These are phyloP conservation scores for Montipora efflorescens DNA, from an alignment of 64 coral and sea anemone genomes.

Conservation along the genomic window DNA sequence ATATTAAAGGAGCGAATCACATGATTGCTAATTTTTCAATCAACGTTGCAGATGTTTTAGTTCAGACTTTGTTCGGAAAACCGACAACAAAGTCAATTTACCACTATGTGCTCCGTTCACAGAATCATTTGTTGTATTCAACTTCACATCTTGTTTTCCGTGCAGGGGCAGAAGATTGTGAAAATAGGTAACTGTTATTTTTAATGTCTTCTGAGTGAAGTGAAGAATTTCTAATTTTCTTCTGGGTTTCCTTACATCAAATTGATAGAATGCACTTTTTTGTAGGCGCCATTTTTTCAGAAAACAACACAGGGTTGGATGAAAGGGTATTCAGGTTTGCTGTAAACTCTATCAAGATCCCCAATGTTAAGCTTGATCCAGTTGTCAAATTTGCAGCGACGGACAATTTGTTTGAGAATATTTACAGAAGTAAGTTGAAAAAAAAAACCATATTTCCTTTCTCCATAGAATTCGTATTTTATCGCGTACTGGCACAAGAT, in stretches of 20 bases:
- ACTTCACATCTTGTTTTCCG: background rate
- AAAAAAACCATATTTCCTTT: background rate
- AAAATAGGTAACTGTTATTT: constrained; percentile 3
- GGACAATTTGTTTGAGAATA: constrained; percentile 62
- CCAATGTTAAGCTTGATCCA: constrained; percentile 30
- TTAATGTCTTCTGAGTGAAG: background rate
- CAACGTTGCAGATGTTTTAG: background rate
- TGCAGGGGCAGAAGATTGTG: background rate
- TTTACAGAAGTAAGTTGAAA: constrained; percentile 64
- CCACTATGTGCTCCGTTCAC: background rate
- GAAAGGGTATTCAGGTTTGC: constrained; percentile 75
- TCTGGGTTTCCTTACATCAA: background rate
- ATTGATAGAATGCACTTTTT: background rate
- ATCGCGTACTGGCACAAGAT: background rate
- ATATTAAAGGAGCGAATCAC: background rate
- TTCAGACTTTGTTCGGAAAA: background rate
- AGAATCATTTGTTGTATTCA: background rate
- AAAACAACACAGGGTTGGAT: constrained; percentile 51
- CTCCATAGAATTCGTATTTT: background rate
- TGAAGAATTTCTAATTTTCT: no score
- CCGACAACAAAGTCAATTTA: background rate
- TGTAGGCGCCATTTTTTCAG: constrained; percentile 66
- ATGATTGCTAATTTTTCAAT: background rate
- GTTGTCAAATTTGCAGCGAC: constrained; percentile 35
- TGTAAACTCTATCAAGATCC: constrained; percentile 32